Conservation (phyloP, 1,140 invertebrate genomes). For the Drosophila guanche region DNA sequence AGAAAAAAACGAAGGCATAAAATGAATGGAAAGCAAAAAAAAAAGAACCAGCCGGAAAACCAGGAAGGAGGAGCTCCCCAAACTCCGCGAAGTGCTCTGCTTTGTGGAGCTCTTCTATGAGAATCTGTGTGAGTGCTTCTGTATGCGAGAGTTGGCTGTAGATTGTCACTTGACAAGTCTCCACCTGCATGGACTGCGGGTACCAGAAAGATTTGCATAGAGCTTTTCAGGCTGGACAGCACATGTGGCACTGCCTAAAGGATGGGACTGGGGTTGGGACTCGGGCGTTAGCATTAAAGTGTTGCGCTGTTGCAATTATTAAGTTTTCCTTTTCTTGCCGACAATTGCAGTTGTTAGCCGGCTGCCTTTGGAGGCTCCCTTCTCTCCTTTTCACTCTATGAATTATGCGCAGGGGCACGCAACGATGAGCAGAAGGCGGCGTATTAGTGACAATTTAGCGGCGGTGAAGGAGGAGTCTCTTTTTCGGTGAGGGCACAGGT, state of each 20-base stretch:
- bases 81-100: conserved; percentile 25
- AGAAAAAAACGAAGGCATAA: conserved; percentile 37
- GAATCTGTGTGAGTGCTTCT: conserved; percentile 1
- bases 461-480: not conserved
- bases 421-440: conserved; percentile 67
- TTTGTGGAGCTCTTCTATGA: conserved; percentile 27
- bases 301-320: conserved; percentile 52
- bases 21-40: conserved; percentile 43
- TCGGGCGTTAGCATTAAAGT: conserved; percentile 41
- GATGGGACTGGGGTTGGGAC: not conserved
- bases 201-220: conserved; percentile 61
- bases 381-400: conserved; percentile 17
- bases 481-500: not conserved
- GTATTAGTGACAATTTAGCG: conserved; percentile 79
- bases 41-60: conserved; percentile 40
- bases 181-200: conserved; percentile 28
- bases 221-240: conserved; percentile 39
- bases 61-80: conserved; percentile 34
- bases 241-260: conserved; percentile 21
- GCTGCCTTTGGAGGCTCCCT: not conserved
- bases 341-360: conserved; percentile 66
- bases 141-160: conserved; percentile 24
- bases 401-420: conserved; percentile 63
- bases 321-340: conserved; percentile 46
- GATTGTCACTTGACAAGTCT: conserved; percentile 55